phyloP scores from a whole-genome alignment of 2,888 invertebrate genomes.

The Latrodectus hesperus region DNA sequence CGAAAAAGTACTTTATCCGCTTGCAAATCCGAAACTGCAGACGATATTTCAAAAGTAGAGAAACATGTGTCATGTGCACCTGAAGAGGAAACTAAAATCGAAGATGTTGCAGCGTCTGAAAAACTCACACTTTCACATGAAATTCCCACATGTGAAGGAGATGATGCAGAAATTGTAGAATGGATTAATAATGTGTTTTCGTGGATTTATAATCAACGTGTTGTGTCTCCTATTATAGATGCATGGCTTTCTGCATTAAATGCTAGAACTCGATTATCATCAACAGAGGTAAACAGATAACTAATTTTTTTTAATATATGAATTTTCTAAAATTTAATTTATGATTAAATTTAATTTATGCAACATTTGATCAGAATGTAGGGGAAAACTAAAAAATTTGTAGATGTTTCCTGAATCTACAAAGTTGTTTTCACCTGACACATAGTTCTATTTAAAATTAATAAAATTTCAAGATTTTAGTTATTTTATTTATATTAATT shows the following conservation, averaged over 20 bases:
- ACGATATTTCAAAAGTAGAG: slow-evolving; percentile 17
- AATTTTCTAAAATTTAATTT: not conserved
- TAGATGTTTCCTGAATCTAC: no score
- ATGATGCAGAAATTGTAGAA: slow-evolving; percentile 40
- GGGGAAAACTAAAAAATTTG: no score
- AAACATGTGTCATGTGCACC: slow-evolving; percentile 50
- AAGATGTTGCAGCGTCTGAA: slow-evolving; percentile 5
- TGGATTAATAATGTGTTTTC: slow-evolving; percentile 55
- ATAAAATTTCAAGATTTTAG: no score
- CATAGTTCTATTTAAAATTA: no score
- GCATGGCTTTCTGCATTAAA: slow-evolving; percentile 55
- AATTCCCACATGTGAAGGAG: slow-evolving; percentile 39
- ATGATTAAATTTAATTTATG: not conserved
- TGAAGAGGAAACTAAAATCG: slow-evolving; percentile 13
- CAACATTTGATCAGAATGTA: not conserved
- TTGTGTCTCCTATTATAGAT: slow-evolving; percentile 52
- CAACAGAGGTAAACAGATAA: slow-evolving; percentile 49
- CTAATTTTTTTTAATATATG: not conserved
- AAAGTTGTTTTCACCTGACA: no score
- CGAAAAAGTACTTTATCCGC: slow-evolving; percentile 28
- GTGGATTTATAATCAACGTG: slow-evolving; percentile 57
- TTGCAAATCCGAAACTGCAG: slow-evolving; percentile 29
- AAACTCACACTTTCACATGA: slow-evolving; percentile 4
- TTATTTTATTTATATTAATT: no score
- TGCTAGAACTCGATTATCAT: slow-evolving; percentile 50